phyloP scores from a whole-genome alignment of 1,140 invertebrate genomes.

The Melanaphis sacchari region DNA sequence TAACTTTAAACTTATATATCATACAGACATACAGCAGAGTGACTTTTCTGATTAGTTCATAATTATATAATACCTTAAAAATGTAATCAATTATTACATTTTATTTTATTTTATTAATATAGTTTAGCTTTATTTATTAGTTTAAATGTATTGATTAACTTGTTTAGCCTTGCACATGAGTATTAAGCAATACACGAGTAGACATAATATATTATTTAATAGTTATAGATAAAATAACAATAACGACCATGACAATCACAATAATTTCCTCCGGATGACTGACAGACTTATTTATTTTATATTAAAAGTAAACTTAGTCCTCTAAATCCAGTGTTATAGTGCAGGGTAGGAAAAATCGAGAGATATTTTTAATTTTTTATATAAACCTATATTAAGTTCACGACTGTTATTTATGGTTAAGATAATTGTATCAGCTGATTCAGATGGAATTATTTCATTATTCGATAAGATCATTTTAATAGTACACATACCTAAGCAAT shows the following conservation, averaged over 20 bases:
- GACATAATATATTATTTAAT: not conserved
- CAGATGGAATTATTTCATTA: not conserved
- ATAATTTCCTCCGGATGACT: not conserved
- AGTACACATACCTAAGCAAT: not conserved
- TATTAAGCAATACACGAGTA: not conserved
- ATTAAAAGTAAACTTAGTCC: not conserved
- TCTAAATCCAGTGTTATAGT: not conserved
- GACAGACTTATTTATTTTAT: not conserved
- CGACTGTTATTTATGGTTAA: not conserved
- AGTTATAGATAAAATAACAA: not conserved
- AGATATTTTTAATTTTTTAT: not conserved
- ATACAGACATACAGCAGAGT: too few relatives aligned
- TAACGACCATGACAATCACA: not conserved
- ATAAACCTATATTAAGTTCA: not conserved
- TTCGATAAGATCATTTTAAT: not conserved
- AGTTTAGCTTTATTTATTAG: not conserved
- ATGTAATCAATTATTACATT: too few relatives aligned
- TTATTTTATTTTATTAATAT: not conserved
- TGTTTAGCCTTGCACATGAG: not conserved
- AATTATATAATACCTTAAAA: too few relatives aligned
- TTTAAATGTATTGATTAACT: not conserved
- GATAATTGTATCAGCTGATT: not conserved
- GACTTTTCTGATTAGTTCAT: not conserved
- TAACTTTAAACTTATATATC: too few relatives aligned
- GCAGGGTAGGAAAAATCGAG: not conserved